Base-by-base conservation (phyloP, 2,113 vertebrate species). In the Corydoras maculifer region DNA sequence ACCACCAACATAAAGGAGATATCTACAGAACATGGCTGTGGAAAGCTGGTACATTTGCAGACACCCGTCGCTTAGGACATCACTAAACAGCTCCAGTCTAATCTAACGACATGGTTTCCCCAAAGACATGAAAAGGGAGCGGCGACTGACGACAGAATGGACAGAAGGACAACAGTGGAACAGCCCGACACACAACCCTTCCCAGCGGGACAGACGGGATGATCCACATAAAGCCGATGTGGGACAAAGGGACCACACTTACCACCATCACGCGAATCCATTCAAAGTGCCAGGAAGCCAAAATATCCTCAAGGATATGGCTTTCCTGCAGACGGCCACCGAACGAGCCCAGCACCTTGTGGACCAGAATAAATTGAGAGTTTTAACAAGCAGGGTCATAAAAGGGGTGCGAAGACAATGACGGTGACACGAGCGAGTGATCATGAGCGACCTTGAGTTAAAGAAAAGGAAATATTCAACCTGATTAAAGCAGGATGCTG, bases 241-340 rank as follows among this genome's bases (percentile, higher is more conserved):
- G 50, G 67, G 73, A 78, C 72, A 71, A 61, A 76, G 51, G 11
- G 57, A 70, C 76, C 77, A 72, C 82, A 91, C 90, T 91, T 91
- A 91, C 90, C 90, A 90, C 86, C 87, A 91, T 89, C 50, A 85
- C 83, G 73, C 81, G 86, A 79, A 91, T 90, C 89, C 88, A 90
- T 81, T 89, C 86, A 90, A 90, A 90, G 86, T 88, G 89, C 89
- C 89, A 91, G 85, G 90, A 91, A 87, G 90, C 87, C 88, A 90
- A 87, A 81, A 89, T 88, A 89, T 90, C 85, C 85, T 89, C 84
- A 66, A 91, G 87, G 87, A 90, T 87, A 90, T 87, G 86, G 85
- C 88, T 87, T 84, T 85, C 86, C 78, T 80, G 84, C 86, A 86
- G 77, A 63, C 82, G 69, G 80, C 79, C 83, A 78, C 87, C 86